Conservation (phyloP, 2,888 invertebrate species). For the Scrobipalpa atriplicella region DNA sequence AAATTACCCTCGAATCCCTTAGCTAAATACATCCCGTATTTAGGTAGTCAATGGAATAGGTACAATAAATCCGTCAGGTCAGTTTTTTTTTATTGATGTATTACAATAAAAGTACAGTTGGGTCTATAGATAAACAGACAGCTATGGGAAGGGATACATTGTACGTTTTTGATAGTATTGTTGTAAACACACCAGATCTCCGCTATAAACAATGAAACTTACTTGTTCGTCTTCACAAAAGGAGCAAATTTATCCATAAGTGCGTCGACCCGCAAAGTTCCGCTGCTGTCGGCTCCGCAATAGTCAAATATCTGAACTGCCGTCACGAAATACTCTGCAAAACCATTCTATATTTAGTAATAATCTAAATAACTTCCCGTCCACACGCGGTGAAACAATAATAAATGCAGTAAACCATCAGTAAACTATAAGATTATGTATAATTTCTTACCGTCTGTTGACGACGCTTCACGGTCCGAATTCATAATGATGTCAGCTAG, state of each 20-base stretch:
- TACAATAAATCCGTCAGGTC: too few relatives aligned
- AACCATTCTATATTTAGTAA: slow-evolving; percentile 54
- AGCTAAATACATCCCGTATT: too few relatives aligned
- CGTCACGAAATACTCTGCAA: slow-evolving; percentile 72
- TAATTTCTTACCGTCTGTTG: too few relatives aligned
- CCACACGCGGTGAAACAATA: slow-evolving; percentile 59
- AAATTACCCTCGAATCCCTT: too few relatives aligned
- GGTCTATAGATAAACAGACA: too few relatives aligned
- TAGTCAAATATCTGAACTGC: slow-evolving; percentile 74
- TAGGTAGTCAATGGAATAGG: too few relatives aligned
- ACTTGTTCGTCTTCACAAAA: slow-evolving; percentile 74
- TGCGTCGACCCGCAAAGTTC: slow-evolving; percentile 63
- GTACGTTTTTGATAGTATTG: not conserved
- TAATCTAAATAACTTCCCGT: slow-evolving; percentile 49
- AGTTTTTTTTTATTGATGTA: too few relatives aligned
- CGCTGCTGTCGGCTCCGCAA: slow-evolving; percentile 65
- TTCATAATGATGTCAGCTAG: too few relatives aligned
- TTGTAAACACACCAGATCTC: too few relatives aligned
- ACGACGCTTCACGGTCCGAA: too few relatives aligned
- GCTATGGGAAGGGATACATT: not conserved
- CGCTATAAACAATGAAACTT: slow-evolving; percentile 47
- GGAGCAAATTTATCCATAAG: slow-evolving; percentile 76
- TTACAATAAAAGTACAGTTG: too few relatives aligned
- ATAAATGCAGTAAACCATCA: slow-evolving; percentile 27
- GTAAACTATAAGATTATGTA: too few relatives aligned